Evolutionary conservation across 2,797 vertebrate species (phyloP), one percentile per base, ranked within the genome.

Genomic region (Garrulus glandarius): DNA sequence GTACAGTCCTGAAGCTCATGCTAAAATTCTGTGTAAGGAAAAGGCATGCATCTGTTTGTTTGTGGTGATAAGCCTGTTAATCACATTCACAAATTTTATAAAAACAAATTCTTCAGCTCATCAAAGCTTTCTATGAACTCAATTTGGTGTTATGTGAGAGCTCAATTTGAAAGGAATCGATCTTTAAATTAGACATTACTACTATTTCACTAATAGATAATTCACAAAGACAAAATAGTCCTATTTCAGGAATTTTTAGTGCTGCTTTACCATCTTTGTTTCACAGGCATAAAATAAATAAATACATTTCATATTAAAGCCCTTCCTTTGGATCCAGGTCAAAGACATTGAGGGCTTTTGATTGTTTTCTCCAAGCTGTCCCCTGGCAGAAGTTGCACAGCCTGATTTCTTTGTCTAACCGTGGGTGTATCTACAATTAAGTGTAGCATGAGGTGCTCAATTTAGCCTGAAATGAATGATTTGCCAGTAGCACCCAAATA

Each of bases 61-160:
- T 96, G 68, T 92, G 46, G 44, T 91, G 43, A 44, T 85, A 81
- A 72, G 39, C 27, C 11, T 90, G 67, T 75, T 90, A 97, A 97
- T 96, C 77, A 96, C 87, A 95, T 92, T 94, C 92, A 96, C 63
- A 26, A 92, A 92, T 95, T 87, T 83, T 86, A 92, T 81, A 92
- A 89, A 97, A 97, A 92, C 74, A 93, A 97, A 74, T 89, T 95
- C 60, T 93, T 96, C 72, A 89, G 68, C 85, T 97, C 96, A 96
- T 96, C 93, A 96, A 92, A 94, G 86, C 85, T 95, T 95, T 94
- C 92, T 93, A 80, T 34, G 5, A 96, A 95, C 22, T 61, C 76
- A 26, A 0, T 81, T 75, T 65, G 94, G 83, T 93, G 67, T 82
- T 87, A 84, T 91, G 78, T 85, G 55, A 92, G 53, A 91, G 61